Base-by-base conservation (phyloP, 1,140 invertebrate species). In the Dinothrombium tinctorium region DNA sequence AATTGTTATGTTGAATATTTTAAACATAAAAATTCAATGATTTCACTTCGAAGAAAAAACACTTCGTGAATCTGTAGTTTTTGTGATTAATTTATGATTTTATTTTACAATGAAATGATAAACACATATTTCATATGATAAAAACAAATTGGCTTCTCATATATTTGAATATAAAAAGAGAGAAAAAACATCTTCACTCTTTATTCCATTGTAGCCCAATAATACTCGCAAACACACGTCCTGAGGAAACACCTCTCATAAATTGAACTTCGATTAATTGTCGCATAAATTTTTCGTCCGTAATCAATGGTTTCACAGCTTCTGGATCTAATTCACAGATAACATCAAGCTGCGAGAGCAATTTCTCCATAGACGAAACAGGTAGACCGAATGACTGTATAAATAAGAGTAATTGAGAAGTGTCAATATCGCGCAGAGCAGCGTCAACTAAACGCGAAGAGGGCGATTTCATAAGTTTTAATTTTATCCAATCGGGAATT, bases 381-480 rank as follows among this genome's bases (percentile, higher is more conserved):
- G 87, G 87, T 46, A 94, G 81, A 20, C 87, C 87, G 59, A 94
- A 94, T 11, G 82, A 89, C 57, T 94, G 86, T 33, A 94, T 82
- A 56, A 92, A 94, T 3, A 94, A 60, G 3, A 94, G 73, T n/a
- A 94, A 63, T 54, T 92, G 83, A 36, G 74, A 69, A 0, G 81
- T 73, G 39, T 89, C 80, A 20, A 92, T 57, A 51, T 86, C 83
- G 41, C 53, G 44, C 3, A 94, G 61, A 0, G 82, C 84, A 6
- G 79, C 78, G 51, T 83, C 76, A 11, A 92, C 73, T 6, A 94
- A 61, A 36, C 72, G 59, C 1, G 75, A 65, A 17, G 86, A 74
- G 29, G 73, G 74, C 1, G 81, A 87, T 8, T 83, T 66, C 38
- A 94, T 84, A 74, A 95, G 89, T 50, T 78, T 67, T 1, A 94